phyloP scores from a whole-genome alignment of 2,888 invertebrate genomes.

The Euzophera pinguis region DNA sequence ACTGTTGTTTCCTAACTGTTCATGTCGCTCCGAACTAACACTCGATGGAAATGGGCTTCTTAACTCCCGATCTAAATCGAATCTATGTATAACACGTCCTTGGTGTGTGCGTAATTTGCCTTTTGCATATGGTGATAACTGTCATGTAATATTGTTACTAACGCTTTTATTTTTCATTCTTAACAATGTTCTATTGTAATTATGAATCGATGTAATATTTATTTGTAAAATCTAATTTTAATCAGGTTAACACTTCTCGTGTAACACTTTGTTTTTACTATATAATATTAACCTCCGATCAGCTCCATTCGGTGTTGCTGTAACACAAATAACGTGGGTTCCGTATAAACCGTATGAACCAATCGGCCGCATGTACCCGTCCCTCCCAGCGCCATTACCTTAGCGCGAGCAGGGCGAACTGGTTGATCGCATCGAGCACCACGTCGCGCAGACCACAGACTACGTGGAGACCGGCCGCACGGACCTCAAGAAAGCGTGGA shows the following conservation, averaged over 20 bases:
- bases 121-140: slow-evolving; percentile 58
- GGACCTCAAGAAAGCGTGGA: slow-evolving; percentile 88
- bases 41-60: slow-evolving; percentile 67
- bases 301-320: slow-evolving; percentile 51
- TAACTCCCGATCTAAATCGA: slow-evolving; percentile 42
- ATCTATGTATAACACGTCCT: slow-evolving; percentile 56
- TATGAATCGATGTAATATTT: slow-evolving; percentile 30
- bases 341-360: slow-evolving; percentile 66
- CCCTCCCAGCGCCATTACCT: slow-evolving; percentile 63
- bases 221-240: slow-evolving; percentile 17
- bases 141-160: slow-evolving; percentile 54
- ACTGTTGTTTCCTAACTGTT: slow-evolving; percentile 61
- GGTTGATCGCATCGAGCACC: slow-evolving; percentile 96
- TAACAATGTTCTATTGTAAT: slow-evolving; percentile 50
- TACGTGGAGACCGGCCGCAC: slow-evolving; percentile 89
- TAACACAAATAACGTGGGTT: slow-evolving; percentile 48
- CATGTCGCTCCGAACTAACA: slow-evolving; percentile 60
- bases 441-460: slow-evolving; percentile 92
- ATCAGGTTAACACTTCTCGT: slow-evolving; percentile 29
- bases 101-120: slow-evolving; percentile 79
- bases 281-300: slow-evolving; percentile 41
- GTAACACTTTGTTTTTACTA: slow-evolving; percentile 22
- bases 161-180: slow-evolving; percentile 25
- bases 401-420: slow-evolving; percentile 90
- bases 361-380: slow-evolving; percentile 54